A percentile compares a stretch with the other conserved stretches of the same genome.
These are phyloP conservation scores for Genyomyrus donnyi DNA, from an alignment of 2,113 vertebrate genomes.

Conservation along the genomic window DNA sequence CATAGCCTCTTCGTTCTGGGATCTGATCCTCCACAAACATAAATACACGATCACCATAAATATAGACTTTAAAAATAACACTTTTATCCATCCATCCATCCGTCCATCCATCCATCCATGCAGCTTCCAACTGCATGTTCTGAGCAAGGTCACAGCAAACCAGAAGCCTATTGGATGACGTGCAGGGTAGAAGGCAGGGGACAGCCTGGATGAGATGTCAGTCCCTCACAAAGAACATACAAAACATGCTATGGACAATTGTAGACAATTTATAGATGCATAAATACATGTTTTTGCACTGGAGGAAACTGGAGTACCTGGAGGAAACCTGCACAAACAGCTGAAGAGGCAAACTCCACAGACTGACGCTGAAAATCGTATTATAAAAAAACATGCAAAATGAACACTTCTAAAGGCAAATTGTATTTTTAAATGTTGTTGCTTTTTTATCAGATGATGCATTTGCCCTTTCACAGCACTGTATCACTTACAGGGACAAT, in stretches of 20 bases:
- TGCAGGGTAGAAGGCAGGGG: background rate
- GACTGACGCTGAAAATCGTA: background rate
- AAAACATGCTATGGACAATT: background rate
- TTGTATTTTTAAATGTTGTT: background rate
- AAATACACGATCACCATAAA: background rate
- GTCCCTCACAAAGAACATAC: background rate
- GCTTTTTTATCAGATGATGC: background rate
- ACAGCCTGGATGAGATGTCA: background rate
- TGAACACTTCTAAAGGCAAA: background rate
- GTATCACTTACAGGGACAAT: background rate
- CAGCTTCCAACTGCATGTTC: background rate
- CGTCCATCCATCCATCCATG: background rate
- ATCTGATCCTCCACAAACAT: background rate
- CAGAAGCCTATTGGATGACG: background rate
- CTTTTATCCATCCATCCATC: background rate
- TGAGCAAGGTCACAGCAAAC: background rate
- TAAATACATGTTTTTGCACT: background rate
- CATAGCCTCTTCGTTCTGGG: background rate
- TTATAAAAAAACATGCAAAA: background rate
- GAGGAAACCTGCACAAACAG: background rate
- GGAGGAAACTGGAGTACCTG: background rate
- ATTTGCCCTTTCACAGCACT: background rate
- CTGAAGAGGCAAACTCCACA: background rate
- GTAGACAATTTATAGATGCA: background rate
- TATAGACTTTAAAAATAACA: background rate